Percentiles rank a stretch among this genome's conserved stretches.
Conservation (phyloP, 1,140 invertebrate species). For the Pteromalus puparum region DNA sequence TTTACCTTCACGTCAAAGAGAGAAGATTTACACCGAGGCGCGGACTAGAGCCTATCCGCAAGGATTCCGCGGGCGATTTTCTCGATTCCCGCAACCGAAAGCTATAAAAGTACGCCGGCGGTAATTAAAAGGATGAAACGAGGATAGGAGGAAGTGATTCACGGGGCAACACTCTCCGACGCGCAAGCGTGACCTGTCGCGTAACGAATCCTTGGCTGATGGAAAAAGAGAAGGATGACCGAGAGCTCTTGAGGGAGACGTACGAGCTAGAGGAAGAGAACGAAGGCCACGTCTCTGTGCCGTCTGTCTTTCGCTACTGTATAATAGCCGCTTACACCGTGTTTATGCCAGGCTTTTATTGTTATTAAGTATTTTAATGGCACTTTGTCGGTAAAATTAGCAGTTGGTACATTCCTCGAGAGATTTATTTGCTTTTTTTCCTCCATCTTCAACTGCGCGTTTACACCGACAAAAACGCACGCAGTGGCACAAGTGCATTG, state of each 20-base stretch:
- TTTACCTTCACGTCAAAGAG: slow-evolving; percentile 11
- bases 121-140: slow-evolving; percentile 47
- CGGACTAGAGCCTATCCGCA: neutral
- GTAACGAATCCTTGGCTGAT: slow-evolving; percentile 38
- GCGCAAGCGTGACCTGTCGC: slow-evolving; percentile 40
- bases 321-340: neutral
- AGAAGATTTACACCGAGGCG: slow-evolving; percentile 34
- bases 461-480: too few species aligned
- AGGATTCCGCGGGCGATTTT: slow-evolving; percentile 39
- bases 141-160: slow-evolving; percentile 47
- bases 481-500: too few species aligned
- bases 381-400: neutral
- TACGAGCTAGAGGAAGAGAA: neutral
- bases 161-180: slow-evolving; percentile 34
- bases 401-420: neutral
- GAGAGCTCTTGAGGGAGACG: neutral
- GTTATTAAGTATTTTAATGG: slow-evolving; percentile 27
- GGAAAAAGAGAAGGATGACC: slow-evolving; percentile 27
- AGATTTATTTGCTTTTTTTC: neutral
- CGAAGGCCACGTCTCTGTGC: neutral
- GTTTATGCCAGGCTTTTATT: neutral
- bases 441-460: too few species aligned
- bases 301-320: slow-evolving; percentile 13
- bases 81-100: slow-evolving; percentile 39
- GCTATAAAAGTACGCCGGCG: slow-evolving; percentile 40